Base-by-base conservation (phyloP, 2,888 invertebrate genomes). In the Pollenia griseotomentosa region DNA sequence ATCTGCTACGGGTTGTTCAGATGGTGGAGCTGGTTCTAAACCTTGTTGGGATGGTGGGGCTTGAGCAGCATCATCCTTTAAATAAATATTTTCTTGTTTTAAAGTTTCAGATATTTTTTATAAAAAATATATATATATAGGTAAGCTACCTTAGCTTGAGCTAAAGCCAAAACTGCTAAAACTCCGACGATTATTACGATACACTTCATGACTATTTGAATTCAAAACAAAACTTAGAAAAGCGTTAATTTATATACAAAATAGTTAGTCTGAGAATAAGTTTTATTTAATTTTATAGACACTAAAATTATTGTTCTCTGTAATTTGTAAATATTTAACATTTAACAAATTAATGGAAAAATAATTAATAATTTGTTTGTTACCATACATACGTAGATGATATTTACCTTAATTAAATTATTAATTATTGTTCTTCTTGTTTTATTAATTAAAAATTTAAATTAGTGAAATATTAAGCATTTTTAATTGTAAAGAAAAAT, bases 111-210 rank as follows among this genome's bases (percentile, higher is more conserved):
- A n/a, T 19, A 57, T 10, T 40, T 12, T 23, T 19, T 2, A 1
- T 10, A 16, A 40, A 12, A 11, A 40, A 40, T 3, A 6, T 66
- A 46, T 57, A 11, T 57, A n/a, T n/a, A n/a, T n/a, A n/a, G n/a
- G n/a, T n/a, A n/a, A 63, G 61, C 51, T 57, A 71, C 70, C 51
- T 73, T 11, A 81, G 81, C 81, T 16, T 48, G 63, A 14, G 55
- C 23, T 55, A 81, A 40, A 73, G 81, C 81, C 55, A 81, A 57
- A 5, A 81, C 33, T 48, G 81, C 65, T 14, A 81, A 81, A 53
- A 81, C 53, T 55, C 73, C 73, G 10, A 65, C 73, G 46, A 81
- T n/a, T 57, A 81, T 14, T 65, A 81, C 19, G 9, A 81, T 46
- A n/a, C 53, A 81, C 81, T 81, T 81, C 81, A 81, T 81, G 33